These are phyloP conservation scores for Cheilosia vernalis DNA, from an alignment of 2,888 invertebrate species.

Conservation along the genomic window DNA sequence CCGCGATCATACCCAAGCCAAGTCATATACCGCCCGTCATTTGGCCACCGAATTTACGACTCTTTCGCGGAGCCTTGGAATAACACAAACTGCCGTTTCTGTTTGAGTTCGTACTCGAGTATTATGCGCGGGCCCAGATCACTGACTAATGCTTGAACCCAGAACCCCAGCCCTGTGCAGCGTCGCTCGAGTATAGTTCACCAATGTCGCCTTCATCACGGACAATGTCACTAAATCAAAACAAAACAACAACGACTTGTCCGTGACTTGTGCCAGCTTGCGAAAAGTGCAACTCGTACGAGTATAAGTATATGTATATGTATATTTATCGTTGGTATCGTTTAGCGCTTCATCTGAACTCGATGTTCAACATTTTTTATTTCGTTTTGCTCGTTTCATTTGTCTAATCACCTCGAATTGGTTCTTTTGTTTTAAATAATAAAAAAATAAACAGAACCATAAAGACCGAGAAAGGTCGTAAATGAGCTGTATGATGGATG, in stretches of 20 bases:
- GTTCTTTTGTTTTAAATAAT: conserved; percentile 60
- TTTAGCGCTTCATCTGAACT: conserved; percentile 74
- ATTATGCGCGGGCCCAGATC: conserved; percentile 66
- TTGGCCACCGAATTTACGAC: conserved; percentile 74
- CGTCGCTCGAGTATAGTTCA: conserved; percentile 50
- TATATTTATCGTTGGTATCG: conserved; percentile 42
- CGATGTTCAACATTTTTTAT: conserved; percentile 30
- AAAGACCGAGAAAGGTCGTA: conserved; percentile 39
- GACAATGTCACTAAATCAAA: conserved; percentile 79
- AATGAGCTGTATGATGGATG: conserved; percentile 19
- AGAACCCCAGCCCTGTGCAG: conserved; percentile 63
- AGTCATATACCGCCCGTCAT: conserved; percentile 68
- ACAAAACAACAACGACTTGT: conserved; percentile 76
- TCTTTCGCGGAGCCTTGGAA: conserved; percentile 29
- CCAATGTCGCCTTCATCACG: conserved; percentile 82
- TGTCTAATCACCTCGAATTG: conserved; percentile 69
- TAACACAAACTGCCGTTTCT: not conserved
- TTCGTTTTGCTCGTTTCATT: conserved; percentile 36
- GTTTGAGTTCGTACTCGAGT: conserved; percentile 38
- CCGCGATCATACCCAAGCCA: conserved; percentile 37
- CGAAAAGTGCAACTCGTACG: conserved; percentile 78
- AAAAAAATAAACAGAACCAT: conserved; percentile 9
- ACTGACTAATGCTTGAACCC: conserved; percentile 69
- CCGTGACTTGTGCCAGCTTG: conserved; percentile 82
- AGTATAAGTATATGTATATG: conserved; percentile 20